These are phyloP conservation scores for Armadillidium nasatum DNA, from an alignment of 1,140 invertebrate species.

Conservation along the genomic window DNA sequence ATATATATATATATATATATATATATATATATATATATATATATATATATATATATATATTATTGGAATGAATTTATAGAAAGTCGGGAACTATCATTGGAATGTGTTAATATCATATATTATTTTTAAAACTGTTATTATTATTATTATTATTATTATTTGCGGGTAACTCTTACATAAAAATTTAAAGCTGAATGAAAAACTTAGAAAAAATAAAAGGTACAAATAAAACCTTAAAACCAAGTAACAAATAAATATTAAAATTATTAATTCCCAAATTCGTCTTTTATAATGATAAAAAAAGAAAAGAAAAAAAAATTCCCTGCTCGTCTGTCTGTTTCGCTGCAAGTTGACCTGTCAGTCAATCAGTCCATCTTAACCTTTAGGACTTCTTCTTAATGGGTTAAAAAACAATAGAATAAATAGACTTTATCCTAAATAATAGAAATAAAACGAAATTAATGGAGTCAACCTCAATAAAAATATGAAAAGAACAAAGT, in stretches of 20 bases:
- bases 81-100: background rate
- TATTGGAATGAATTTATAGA: background rate
- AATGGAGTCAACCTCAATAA: background rate
- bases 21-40: slow-evolving; percentile 26
- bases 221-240: no score
- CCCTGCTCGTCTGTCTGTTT: no score
- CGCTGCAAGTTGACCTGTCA: no score
- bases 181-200: no score
- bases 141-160: background rate
- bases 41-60: slow-evolving; percentile 30
- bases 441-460: background rate
- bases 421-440: background rate
- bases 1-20: slow-evolving; percentile 27
- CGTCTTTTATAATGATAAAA: no score
- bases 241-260: no score
- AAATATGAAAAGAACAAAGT: background rate
- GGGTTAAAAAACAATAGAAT: slow-evolving; percentile 1
- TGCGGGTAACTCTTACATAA: background rate
- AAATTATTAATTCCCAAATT: no score
- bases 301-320: no score
- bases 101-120: background rate
- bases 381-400: background rate
- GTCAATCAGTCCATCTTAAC: no score
- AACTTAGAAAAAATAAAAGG: no score
- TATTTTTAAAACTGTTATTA: background rate